These are phyloP conservation scores for Octomys mimax DNA, from an alignment of 2,797 vertebrate species.

Conservation along the genomic window DNA sequence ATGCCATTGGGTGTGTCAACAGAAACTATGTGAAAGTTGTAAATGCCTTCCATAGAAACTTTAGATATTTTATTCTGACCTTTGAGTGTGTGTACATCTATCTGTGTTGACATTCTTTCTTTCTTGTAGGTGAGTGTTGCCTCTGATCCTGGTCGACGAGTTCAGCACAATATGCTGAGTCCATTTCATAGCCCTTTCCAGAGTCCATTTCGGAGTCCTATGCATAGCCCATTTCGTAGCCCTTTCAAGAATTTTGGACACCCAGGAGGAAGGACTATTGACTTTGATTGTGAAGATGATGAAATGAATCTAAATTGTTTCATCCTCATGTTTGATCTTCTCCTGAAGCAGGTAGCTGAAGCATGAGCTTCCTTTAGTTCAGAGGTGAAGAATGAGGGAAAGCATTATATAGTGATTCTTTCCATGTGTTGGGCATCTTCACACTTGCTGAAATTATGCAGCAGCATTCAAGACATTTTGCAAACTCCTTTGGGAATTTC, in stretches of 20 bases:
- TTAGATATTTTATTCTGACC: neutral
- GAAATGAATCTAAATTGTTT: constrained; percentile 99
- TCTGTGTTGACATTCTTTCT: constrained; percentile 58
- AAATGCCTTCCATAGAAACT: neutral
- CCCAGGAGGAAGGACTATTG: constrained; percentile 93
- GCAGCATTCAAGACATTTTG: constrained; percentile 34
- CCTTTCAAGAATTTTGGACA: constrained; percentile 98
- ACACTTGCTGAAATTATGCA: neutral
- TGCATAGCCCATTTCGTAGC: constrained; percentile 93
- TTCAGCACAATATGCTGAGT: constrained; percentile 95
- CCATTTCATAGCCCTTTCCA: constrained; percentile 98
- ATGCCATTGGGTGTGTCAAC: neutral
- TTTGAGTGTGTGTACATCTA: neutral
- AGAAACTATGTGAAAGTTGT: constrained; percentile 21
- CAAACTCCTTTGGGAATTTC: constrained; percentile 52
- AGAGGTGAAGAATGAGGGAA: constrained; percentile 59
- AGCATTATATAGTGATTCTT: neutral
- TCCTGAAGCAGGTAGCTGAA: constrained; percentile 96
- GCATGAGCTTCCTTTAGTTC: constrained; percentile 76
- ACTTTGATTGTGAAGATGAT: constrained; percentile 98
- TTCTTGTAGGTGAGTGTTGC: constrained; percentile 95
- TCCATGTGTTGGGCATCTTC: constrained; percentile 45
- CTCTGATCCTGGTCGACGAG: constrained; percentile 97
- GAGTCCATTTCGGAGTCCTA: constrained; percentile 96
- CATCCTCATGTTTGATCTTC: constrained; percentile 99